Conservation (phyloP, 2,113 vertebrate species). For the Potamarius usumacintae region DNA sequence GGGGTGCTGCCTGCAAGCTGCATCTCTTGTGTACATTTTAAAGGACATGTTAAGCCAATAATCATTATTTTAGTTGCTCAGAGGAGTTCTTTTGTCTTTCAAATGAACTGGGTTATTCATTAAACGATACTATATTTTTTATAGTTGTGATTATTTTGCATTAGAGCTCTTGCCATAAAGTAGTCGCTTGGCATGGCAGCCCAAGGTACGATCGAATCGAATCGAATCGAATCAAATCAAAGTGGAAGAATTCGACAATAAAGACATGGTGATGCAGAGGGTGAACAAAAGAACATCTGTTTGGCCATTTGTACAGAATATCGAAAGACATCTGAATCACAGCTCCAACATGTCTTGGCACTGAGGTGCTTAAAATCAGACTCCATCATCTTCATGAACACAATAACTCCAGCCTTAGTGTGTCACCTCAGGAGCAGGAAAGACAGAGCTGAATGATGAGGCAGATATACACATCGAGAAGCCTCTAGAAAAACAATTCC, state of each 20-base stretch:
- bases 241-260: not conserved
- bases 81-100: slow-evolving; percentile 19
- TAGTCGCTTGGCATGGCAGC: not conserved
- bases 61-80: slow-evolving; percentile 25
- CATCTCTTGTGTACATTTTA: slow-evolving; percentile 16
- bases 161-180: not conserved
- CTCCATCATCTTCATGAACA: slow-evolving; percentile 23
- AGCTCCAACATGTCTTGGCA: not conserved
- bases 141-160: not conserved
- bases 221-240: not conserved
- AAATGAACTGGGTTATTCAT: slow-evolving; percentile 19
- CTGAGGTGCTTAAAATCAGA: slow-evolving; percentile 7
- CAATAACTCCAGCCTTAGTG: not conserved
- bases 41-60: slow-evolving; percentile 28
- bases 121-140: not conserved
- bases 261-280: not conserved
- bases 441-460: not conserved
- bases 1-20: not conserved
- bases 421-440: not conserved
- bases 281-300: not conserved
- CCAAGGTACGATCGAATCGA: not conserved
- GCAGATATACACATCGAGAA: not conserved
- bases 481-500: not conserved
- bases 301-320: not conserved
- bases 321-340: not conserved